Percentiles rank a stretch among this genome's conserved stretches.
Evolutionary conservation across 1,140 invertebrate genomes (phyloP).

Genomic region (Drosophila insularis): DNA sequence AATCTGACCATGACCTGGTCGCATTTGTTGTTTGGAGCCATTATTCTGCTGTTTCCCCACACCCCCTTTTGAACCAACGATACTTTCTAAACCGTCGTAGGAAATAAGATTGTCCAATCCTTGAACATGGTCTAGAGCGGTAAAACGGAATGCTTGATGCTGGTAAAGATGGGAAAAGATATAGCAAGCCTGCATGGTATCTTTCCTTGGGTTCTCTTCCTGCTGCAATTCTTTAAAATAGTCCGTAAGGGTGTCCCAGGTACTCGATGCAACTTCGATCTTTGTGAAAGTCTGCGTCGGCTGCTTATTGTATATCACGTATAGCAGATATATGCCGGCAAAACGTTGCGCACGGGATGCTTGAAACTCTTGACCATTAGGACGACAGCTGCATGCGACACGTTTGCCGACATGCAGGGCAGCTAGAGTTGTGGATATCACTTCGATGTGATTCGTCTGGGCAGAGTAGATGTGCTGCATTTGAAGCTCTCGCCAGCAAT

Average conservation of each 20-base stretch:
- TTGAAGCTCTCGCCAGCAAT: slow-evolving; percentile 57
- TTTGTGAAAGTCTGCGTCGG: slow-evolving; percentile 67
- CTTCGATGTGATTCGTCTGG: slow-evolving; percentile 61
- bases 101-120: slow-evolving; percentile 62
- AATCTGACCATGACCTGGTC: slow-evolving; percentile 12
- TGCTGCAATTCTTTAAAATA: slow-evolving; percentile 33
- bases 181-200: slow-evolving; percentile 55
- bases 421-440: slow-evolving; percentile 66
- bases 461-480: slow-evolving; percentile 63
- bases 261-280: slow-evolving; percentile 54
- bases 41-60: background rate
- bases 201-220: background rate
- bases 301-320: slow-evolving; percentile 73
- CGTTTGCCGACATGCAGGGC: slow-evolving; percentile 64
- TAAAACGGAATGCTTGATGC: slow-evolving; percentile 61
- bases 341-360: slow-evolving; percentile 47
- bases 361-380: slow-evolving; percentile 40
- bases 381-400: slow-evolving; percentile 49
- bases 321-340: slow-evolving; percentile 61
- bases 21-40: slow-evolving; percentile 20
- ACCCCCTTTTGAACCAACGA: slow-evolving; percentile 3
- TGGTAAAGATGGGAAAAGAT: slow-evolving; percentile 60
- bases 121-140: slow-evolving; percentile 58
- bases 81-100: slow-evolving; percentile 56
- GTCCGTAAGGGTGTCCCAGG: slow-evolving; percentile 50